Evolutionary conservation across 2,888 invertebrate species (phyloP), one percentile per base, ranked within the genome.

Genomic region (Beris morrisii): DNA sequence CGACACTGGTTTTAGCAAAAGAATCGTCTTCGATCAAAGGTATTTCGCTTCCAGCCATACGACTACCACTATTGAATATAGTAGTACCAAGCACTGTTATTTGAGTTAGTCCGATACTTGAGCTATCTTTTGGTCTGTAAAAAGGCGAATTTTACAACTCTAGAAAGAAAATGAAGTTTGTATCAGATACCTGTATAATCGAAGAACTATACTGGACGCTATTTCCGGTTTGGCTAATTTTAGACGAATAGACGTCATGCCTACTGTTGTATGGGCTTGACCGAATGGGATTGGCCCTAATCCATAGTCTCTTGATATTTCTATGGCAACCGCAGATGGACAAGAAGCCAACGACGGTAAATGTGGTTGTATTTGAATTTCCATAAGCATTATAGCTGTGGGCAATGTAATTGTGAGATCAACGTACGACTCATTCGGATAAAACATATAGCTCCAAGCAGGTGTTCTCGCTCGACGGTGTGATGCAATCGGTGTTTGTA

Each of bases 371-470:
- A 95, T 81, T 74, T 93, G 93, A 52, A 96, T 90, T 82, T 95
- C 95, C 73, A 91, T 89, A 65, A 97, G 82, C 71, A 93, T 83
- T 74, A 95, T 88, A 13, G 95, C 94, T 77, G 93, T 94, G 0
- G 96, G 96, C 73, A 97, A 82, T 28, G 89, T 87, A 61, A 97
- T 85, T 5, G 91, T 91, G 53, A 97, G 84, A 78, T 96, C 95
- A 0, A 96, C 90, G 82, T 92, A 93, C 46, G 90, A 90, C 81
- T 95, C 94, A 73, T 88, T 88, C 38, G 93, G 92, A 82, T 93
- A 95, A 83, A 95, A 97, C 83, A 96, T 93, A 82, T 96, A 95
- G 38, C 92, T 91, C 96, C 96, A 97, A n/a, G 95, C 91, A 4
- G 96, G 92, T 1, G 93, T 91, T 67, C 95, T 86, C 28, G 94